These are phyloP conservation scores for Psammodynastes pulverulentus DNA, from an alignment of 2,113 vertebrate species.

Conservation along the genomic window DNA sequence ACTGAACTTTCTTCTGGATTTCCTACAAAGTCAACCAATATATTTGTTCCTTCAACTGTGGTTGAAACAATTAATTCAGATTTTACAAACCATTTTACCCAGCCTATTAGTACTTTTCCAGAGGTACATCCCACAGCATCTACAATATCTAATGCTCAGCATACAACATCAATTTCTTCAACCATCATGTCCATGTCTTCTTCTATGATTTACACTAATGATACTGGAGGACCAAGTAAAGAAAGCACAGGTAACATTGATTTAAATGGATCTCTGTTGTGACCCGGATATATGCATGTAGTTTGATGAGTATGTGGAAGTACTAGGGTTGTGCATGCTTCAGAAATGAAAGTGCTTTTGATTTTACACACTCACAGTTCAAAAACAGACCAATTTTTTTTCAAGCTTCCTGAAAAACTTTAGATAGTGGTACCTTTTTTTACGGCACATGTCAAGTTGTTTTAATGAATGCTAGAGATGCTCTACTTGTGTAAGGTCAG, in stretches of 20 bases:
- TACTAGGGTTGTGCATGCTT: not conserved
- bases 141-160: constrained; percentile 44
- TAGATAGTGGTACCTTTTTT: not conserved
- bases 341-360: not conserved
- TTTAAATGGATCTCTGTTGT: not conserved
- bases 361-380: not conserved
- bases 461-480: not conserved
- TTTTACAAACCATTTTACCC: constrained; percentile 6
- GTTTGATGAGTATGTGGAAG: not conserved
- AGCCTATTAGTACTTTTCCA: constrained; percentile 28
- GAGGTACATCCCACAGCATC: constrained; percentile 8
- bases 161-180: constrained; percentile 30
- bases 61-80: constrained; percentile 30
- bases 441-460: not conserved
- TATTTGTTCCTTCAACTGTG: constrained; percentile 10
- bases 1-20: not conserved
- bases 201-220: constrained; percentile 21
- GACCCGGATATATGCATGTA: not conserved
- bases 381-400: not conserved
- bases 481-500: not conserved
- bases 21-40: not conserved
- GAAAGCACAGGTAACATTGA: constrained; percentile 62
- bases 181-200: constrained; percentile 18
- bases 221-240: constrained; percentile 18
- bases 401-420: not conserved